Percentiles rank a stretch among this genome's conserved stretches.
Conservation (phyloP, 2,888 invertebrate species). For the Cerastis leucographa region DNA sequence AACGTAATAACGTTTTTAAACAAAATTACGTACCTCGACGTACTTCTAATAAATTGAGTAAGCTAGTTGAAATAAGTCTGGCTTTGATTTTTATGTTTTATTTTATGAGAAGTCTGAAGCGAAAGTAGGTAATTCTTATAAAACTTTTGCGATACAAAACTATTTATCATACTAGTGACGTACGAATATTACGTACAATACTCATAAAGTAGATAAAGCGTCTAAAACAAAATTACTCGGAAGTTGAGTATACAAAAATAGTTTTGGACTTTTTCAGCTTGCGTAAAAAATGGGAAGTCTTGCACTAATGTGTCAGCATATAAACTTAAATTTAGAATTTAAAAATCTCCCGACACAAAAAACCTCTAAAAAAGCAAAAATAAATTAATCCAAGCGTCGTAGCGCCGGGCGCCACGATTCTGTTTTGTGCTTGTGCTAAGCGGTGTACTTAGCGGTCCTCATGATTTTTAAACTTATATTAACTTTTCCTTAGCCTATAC, state of each 20-base stretch:
- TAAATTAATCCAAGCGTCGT: too few relatives aligned
- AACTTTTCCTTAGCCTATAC: too few relatives aligned
- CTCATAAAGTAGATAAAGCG: neutral
- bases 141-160: slow-evolving; percentile 34
- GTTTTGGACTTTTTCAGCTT: neutral
- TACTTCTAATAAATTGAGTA: slow-evolving; percentile 48
- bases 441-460: too few relatives aligned
- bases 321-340: too few relatives aligned
- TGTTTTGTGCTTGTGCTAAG: too few relatives aligned
- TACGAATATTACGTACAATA: neutral
- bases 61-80: slow-evolving; percentile 38
- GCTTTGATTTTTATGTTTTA: slow-evolving; percentile 45
- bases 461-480: too few relatives aligned
- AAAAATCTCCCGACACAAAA: too few relatives aligned
- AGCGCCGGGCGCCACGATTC: too few relatives aligned
- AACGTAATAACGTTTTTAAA: slow-evolving; percentile 35
- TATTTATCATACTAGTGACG: slow-evolving; percentile 33
- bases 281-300: neutral
- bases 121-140: slow-evolving; percentile 27
- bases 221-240: neutral
- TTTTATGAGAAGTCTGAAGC: slow-evolving; percentile 38
- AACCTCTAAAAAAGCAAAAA: too few relatives aligned
- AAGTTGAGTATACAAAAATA: slow-evolving; percentile 1
- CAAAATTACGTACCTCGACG: slow-evolving; percentile 25
- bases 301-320: neutral